Evolutionary conservation across 2,888 invertebrate genomes (phyloP), one percentile per base, ranked within the genome.

Genomic region (Cremastinae sp.): DNA sequence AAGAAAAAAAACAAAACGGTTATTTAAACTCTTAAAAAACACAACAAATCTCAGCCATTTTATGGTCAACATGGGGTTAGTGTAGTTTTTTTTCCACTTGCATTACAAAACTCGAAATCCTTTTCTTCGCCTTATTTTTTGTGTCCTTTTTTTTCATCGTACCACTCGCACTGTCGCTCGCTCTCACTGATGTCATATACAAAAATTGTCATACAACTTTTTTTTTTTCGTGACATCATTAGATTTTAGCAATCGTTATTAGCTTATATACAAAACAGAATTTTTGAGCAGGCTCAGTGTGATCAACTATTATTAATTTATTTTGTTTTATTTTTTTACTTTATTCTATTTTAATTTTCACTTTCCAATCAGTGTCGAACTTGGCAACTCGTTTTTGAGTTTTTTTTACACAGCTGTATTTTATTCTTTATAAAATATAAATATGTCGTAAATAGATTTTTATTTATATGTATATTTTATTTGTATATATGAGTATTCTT

Each of bases 11-110:
- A 68, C 56, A 72, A 69, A 85, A 83, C 80, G 87, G 87, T 89
- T 88, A 88, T 88, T 85, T 86, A 88, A 89, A 89, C 88, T 89
- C 86, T 62, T 88, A 83, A 82, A 87, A 88, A 88, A 88, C 87
- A 88, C 87, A 89, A 89, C 88, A 89, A 87, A 86, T 86, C 83
- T 86, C 86, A 87, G 87, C 87, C 88, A 87, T 86, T 84, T 76
- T 71, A 84, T 84, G 84, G 84, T 85, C 84, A 86, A 65, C 80
- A 20, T 61, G 82, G 28, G 84, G 87, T 89, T 89, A 89, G 88
- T 86, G 81, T 78, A 78, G 80, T 82, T 82, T 72, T 28, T 82
- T 82, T 72, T 28, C 28, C 78, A 71, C 75, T 79, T 78, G 69
- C 75, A 75, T 78, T 78, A 79, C 43, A 79, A 77, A 75, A 72